Percentiles rank a stretch among this genome's conserved stretches.
phyloP scores from a whole-genome alignment of 2,888 invertebrate species.

The Lordiphosa andalusiaca region DNA sequence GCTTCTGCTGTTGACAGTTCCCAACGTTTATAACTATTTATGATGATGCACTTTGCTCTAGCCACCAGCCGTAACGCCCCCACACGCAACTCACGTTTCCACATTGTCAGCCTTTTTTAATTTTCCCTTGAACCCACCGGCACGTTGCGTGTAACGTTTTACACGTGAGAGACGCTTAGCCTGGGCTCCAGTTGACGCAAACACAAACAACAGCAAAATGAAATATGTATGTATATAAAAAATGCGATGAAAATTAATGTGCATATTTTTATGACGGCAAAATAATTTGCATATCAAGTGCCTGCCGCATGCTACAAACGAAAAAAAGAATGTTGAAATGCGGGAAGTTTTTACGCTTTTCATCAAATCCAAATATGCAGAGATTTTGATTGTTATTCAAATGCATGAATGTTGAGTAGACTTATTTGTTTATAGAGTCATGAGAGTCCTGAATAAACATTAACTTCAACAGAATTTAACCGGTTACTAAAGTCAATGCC shows the following conservation, averaged over 20 bases:
- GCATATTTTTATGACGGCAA: conserved; percentile 65
- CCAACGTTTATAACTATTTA: conserved; percentile 1
- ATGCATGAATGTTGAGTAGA: conserved; percentile 34
- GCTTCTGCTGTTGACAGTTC: too few relatives aligned
- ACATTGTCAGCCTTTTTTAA: conserved; percentile 38
- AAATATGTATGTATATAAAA: conserved; percentile 8
- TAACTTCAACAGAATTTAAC: too few relatives aligned
- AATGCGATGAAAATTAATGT: conserved; percentile 59
- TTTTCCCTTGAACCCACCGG: conserved; percentile 23
- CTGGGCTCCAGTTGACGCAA: conserved; percentile 27
- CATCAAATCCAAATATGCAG: conserved; percentile 15
- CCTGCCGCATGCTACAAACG: conserved; percentile 21
- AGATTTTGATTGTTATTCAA: conserved; percentile 33
- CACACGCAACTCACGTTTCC: conserved; percentile 28
- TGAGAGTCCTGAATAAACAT: too few relatives aligned
- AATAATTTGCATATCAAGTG: conserved; percentile 67
- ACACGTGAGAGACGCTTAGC: conserved; percentile 31
- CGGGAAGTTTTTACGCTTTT: conserved; percentile 26
- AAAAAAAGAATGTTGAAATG: conserved; percentile 12
- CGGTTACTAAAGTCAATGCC: too few relatives aligned
- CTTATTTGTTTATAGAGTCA: conserved; percentile 2
- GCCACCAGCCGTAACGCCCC: not conserved
- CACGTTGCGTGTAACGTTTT: conserved; percentile 47
- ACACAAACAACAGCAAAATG: conserved; percentile 29
- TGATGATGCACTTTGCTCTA: not conserved